Evolutionary conservation across 2,888 invertebrate genomes (phyloP), one percentile per base, ranked within the genome.

Genomic region (Diabrotica balteata): DNA sequence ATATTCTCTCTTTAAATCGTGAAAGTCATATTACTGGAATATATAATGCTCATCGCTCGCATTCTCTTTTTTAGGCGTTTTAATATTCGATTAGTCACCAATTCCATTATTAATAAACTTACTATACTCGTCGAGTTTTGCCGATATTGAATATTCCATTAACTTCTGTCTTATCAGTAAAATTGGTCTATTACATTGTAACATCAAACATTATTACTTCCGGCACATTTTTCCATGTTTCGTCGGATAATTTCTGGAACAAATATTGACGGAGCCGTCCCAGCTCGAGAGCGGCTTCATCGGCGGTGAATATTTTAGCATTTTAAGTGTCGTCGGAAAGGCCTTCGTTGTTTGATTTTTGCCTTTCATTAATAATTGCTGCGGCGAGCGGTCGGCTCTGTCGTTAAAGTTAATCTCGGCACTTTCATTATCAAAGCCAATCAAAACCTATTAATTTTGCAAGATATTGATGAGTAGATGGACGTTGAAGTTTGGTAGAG

Each of bases 371-470:
- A 52, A 53, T 53, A 22, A 53, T 53, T 8, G n/a, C 53, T 8
- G 32, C 22, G 53, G 9, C n/a, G 8, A 11, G 32, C 10, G 9
- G 11, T 22, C 8, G n/a, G n/a, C 32, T 32, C 10, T 53, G 52
- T 52, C 11, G 52, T 9, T 52, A 7, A 22, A 54, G 22, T 54
- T 54, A 54, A 17, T 54, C 54, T 54, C 22, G 17, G 42, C 32
- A 54, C 54, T 8, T 22, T 42, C 42, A 42, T 54, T 42, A 42
- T 47, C 47, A 54, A n/a, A 54, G 22, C 42, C 22, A 54, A 54
- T 54, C 54, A 42, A 54, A 54, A 54, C 22, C 9, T 17, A 54
- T 54, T 54, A 54, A 54, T 54, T 54, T 54, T 54, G 54, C 54
- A n/a, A 54, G 42, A 47, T 9, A 47, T 47, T 54, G 32, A 42